Conservation (phyloP, 2,113 vertebrate genomes). For the Oreocharis arfaki region DNA sequence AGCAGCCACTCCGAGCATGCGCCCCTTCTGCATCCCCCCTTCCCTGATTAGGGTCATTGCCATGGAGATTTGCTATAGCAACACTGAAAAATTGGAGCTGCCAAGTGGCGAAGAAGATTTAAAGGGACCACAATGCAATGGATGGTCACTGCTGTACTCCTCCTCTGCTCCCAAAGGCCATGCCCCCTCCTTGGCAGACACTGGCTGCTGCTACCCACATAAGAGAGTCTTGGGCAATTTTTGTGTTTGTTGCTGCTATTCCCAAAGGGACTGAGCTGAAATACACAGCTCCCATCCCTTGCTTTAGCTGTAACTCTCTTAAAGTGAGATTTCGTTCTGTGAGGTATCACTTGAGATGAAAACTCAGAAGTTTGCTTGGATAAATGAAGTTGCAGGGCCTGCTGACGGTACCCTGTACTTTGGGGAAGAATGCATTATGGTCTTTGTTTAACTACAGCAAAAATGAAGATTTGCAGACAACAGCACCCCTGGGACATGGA, state of each 20-base stretch:
- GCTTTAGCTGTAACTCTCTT: neutral
- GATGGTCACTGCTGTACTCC: neutral
- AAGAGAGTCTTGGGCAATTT: neutral
- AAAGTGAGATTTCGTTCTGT: neutral
- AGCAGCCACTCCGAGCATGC: constrained; percentile 56
- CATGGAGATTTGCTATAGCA: constrained; percentile 63
- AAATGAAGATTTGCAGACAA: neutral
- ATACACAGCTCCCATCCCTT: neutral
- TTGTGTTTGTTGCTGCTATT: neutral
- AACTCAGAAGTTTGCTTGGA: neutral
- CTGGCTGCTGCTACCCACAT: neutral
- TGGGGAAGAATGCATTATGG: neutral
- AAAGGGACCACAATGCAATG: constrained; percentile 26
- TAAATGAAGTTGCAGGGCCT: neutral
- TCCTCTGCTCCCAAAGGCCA: neutral
- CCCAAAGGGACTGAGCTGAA: neutral
- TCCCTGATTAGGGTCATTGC: constrained; percentile 51
- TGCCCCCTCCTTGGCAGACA: neutral
- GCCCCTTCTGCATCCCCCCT: constrained; percentile 8
- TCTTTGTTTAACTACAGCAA: neutral
- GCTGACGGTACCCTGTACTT: neutral
- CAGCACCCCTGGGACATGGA: neutral
- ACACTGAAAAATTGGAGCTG: constrained; percentile 46
- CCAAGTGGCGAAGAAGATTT: constrained; percentile 55
- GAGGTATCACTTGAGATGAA: neutral